A percentile compares a stretch with the other conserved stretches of the same genome.
phyloP scores from a whole-genome alignment of 2,113 vertebrate species.

The Colaptes auratus region DNA sequence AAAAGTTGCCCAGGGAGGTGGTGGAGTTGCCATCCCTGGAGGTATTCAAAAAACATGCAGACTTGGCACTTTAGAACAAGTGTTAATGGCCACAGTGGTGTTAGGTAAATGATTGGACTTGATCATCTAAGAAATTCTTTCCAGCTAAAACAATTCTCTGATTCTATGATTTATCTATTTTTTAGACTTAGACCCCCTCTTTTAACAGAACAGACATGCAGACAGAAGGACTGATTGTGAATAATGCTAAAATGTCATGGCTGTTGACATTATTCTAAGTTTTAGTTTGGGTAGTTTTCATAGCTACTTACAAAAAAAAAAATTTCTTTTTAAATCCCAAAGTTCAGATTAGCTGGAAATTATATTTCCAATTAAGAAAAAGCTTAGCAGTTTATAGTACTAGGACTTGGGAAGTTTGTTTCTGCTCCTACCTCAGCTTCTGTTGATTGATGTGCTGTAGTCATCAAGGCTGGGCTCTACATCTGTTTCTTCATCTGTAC shows the following conservation, averaged over 20 bases:
- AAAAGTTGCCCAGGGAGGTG: too few relatives aligned
- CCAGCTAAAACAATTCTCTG: too few relatives aligned
- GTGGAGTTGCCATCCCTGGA: too few relatives aligned
- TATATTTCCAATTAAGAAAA: not conserved
- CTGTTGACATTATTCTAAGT: not conserved
- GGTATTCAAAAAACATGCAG: too few relatives aligned
- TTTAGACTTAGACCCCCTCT: not conserved
- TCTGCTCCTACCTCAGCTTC: not conserved
- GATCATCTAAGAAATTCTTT: too few relatives aligned
- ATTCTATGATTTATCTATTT: not conserved
- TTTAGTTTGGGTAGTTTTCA: not conserved
- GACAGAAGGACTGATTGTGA: not conserved
- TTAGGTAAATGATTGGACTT: too few relatives aligned
- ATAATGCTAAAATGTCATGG: not conserved
- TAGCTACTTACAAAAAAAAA: not conserved
- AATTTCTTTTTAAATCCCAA: not conserved
- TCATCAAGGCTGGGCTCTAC: not conserved
- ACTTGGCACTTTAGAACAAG: too few relatives aligned
- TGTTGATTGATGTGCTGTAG: not conserved
- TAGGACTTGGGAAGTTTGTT: not conserved
- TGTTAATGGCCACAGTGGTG: too few relatives aligned
- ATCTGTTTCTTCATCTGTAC: not conserved
- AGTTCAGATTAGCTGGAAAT: not conserved
- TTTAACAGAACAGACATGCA: not conserved
- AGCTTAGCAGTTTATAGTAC: not conserved